Evolutionary conservation across 1,140 invertebrate species (phyloP), one percentile per base, ranked within the genome.

Genomic region (Papilio glaucus): DNA sequence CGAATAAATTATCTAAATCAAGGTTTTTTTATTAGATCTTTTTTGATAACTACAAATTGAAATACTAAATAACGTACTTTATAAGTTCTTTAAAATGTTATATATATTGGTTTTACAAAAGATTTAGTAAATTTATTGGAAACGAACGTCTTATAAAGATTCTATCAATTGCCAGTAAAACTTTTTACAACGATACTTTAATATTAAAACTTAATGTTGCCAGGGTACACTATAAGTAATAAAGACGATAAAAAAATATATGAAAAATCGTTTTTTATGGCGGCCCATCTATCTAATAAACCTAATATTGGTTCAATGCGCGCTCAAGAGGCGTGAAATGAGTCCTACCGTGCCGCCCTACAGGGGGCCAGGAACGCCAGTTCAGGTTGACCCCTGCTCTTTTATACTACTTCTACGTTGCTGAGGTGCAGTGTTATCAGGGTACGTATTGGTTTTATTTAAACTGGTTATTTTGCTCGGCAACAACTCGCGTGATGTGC

Each of bases 241-340:
- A 80, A 78, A 77, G 80, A 65, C 76, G 77, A 81, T 72, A 69
- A 75, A 80, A 85, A 83, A 86, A 85, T 29, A 68, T 85, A 85
- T 84, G 78, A 89, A 85, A 85, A 86, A 88, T 83, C 78, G 78
- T 75, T 82, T 84, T 82, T 85, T 85, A 80, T 78, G 76, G 77
- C 80, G 80, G 79, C 77, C 80, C 82, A 87, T 89, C 84, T 87
- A 86, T 91, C 85, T 88, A 89, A 89, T 89, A 89, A 89, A 90
- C 84, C 85, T 87, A 89, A 89, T 91, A 89, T 89, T 90, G 88
- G 85, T 89, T 86, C 88, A 82, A 86, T 89, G 85, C 81, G 85
- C 86, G 85, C 71, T 81, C 85, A 85, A 86, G 82, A 83, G 83
- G 79, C 83, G 82, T 86, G 81, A 85, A 88, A 88, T 86, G 80